Evolutionary conservation across 2,888 invertebrate species (phyloP).

Genomic region (Anagyrus pseudococci): DNA sequence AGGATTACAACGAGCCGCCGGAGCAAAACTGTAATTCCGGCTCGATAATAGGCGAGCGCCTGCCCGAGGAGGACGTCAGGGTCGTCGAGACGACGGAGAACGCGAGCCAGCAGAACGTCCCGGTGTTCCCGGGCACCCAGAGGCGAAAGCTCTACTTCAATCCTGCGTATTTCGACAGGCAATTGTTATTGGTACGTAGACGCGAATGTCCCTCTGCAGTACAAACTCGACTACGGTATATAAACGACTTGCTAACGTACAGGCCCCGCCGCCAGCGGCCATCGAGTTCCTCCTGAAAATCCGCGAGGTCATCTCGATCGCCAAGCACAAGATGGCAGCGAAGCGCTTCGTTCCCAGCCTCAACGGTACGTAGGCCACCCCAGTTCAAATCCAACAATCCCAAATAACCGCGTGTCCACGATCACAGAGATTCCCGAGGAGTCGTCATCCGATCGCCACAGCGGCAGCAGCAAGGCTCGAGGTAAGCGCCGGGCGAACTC

Average conservation of each 20-base stretch:
- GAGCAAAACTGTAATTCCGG: slow-evolving; percentile 58
- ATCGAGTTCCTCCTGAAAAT: slow-evolving; percentile 88
- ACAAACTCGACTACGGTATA: too few species aligned
- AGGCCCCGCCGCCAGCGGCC: slow-evolving; percentile 90
- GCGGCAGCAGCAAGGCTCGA: background rate
- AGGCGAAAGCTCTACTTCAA: slow-evolving; percentile 86
- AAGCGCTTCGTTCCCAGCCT: slow-evolving; percentile 82
- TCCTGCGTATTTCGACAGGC: slow-evolving; percentile 90
- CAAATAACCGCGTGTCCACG: too few species aligned
- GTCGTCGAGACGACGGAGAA: slow-evolving; percentile 81
- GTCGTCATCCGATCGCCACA: slow-evolving; percentile 35
- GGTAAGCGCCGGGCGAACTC: slow-evolving; percentile 39
- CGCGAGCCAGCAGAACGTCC: slow-evolving; percentile 51
- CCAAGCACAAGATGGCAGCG: slow-evolving; percentile 85
- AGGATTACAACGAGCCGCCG: slow-evolving; percentile 51
- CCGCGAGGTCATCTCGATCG: slow-evolving; percentile 87
- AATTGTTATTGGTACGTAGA: slow-evolving; percentile 81
- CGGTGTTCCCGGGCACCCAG: slow-evolving; percentile 67
- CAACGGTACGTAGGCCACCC: too few species aligned
- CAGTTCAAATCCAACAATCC: too few species aligned
- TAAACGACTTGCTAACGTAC: too few species aligned
- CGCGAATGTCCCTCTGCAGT: too few species aligned
- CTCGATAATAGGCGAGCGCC: slow-evolving; percentile 66
- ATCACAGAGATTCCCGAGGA: slow-evolving; percentile 78
- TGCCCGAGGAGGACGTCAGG: slow-evolving; percentile 85